Evolutionary conservation across 2,888 invertebrate genomes (phyloP), one percentile per base, ranked within the genome.

Genomic region (Eurytoma adleriae): DNA sequence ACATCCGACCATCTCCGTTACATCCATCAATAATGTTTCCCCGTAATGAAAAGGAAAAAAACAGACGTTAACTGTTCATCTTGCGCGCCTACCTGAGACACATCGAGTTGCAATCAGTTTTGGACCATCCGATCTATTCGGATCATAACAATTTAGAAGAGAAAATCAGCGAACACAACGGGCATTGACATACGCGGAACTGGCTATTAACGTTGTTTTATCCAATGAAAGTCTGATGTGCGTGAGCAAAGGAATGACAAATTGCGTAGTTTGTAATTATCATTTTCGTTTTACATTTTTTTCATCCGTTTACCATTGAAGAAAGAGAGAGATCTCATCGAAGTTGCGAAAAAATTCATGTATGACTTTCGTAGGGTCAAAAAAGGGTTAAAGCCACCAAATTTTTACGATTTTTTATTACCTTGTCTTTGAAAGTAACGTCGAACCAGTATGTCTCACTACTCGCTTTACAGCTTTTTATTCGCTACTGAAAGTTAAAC

Each of bases 211-310:
- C 14, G 12, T 52, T 57, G 56, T 56, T 69, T 73, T 73, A 77
- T 68, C 52, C 50, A 68, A 77, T 77, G 69, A 62, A 80, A 77
- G 77, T 80, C 72, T 71, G 76, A 76, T 71, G 52, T 73, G 78
- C 18, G 66, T 74, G 73, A 74, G 78, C 77, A 74, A 72, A 74
- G 54, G 61, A 78, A 81, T 81, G 73, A 81, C 73, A 81, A 80
- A 57, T 78, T 64, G 69, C 69, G 66, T 77, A 73, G 61, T 68
- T 66, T 74, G 57, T 74, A 56, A 61, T 64, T 62, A 50, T 56
- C 52, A 14, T 64, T 77, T 66, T 40, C 40, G 40, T 40, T 40
- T 10, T 10, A 5, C 10, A 10, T 10, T 61, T 68, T 72, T 27
- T 62, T 66, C 24, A 52, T 68, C 73, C 20, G 54, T 61, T 67